phyloP scores from a whole-genome alignment of 2,888 invertebrate species.

The Trypoxylon attenuatum region DNA sequence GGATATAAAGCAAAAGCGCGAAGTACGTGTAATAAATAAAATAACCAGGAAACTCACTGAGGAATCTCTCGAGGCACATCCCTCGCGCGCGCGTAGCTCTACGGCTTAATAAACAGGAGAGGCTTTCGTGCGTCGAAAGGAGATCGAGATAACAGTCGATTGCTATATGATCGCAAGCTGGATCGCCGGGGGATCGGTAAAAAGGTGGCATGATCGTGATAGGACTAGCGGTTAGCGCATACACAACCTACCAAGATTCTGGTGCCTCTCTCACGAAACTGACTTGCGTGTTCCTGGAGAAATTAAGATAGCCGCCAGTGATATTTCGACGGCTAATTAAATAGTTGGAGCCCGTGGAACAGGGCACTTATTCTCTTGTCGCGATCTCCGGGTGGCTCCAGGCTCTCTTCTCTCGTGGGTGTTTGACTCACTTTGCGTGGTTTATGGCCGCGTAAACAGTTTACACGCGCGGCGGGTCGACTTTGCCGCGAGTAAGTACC shows the following conservation, averaged over 20 bases:
- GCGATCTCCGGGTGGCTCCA: background rate
- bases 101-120: constrained; percentile 43
- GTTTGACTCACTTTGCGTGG: background rate
- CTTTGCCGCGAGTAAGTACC: background rate
- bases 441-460: background rate
- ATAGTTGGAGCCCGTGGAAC: constrained; percentile 26
- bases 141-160: constrained; percentile 51
- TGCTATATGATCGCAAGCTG: constrained; percentile 29
- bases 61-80: constrained; percentile 28
- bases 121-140: constrained; percentile 37
- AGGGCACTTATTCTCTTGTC: constrained; percentile 1
- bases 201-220: constrained; percentile 34
- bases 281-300: constrained; percentile 19
- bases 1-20: background rate
- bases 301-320: constrained; percentile 30
- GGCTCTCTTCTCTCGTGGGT: background rate
- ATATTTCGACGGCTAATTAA: constrained; percentile 43
- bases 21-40: background rate
- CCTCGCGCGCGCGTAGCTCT: constrained; percentile 2
- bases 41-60: constrained; percentile 39
- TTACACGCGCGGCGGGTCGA: background rate
- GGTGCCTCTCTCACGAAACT: constrained; percentile 15
- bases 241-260: constrained; percentile 16
- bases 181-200: constrained; percentile 18
- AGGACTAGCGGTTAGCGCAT: constrained; percentile 18